Base-by-base conservation (phyloP, 2,888 invertebrate genomes). In the Malthinus flaveolus region DNA sequence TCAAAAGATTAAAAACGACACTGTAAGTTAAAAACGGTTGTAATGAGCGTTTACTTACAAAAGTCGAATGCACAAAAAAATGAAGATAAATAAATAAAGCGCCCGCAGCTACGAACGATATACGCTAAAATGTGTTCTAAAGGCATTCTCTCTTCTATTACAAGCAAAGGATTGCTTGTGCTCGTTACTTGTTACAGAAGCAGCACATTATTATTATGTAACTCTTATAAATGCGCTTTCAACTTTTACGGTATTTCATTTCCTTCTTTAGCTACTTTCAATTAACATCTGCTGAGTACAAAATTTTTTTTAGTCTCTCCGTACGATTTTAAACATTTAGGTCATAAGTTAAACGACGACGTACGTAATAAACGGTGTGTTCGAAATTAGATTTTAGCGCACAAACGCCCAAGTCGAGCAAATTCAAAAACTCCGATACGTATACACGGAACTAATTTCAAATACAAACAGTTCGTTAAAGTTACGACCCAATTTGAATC, bases 241-340 rank as follows among this genome's bases (percentile, higher is more conserved):
- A 61, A 65, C 60, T 65, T 54, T 58, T 58, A 61, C 64, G 64
- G 61, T 63, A 61, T 60, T 65, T 63, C 61, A 64, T 66, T 66
- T 66, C 66, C 63, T 64, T 60, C 52, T 61, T 55, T 53, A 42
- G 48, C 58, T 55, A 61, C 61, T 61, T 61, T 58, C 57, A 58
- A 61, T 61, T 51, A 57, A 37, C 56, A 53, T 61, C 56, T 56
- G 49, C 35, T 5, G 34, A 37, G 36, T 49, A 39, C 47, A 42
- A 15, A 23, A 9, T 13, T 15, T 42, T 12, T 13, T 7, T 23
- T 23, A 42, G 39, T 42, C 23, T 9, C 13, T 42, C 23, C 15
- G 13, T 15, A 2, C 15, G 8, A n/a, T 15, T 9, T 15, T 23
- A n/a, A 42, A 42, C 13, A 42, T 42, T 15, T 42, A 42, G 39